phyloP scores from a whole-genome alignment of 2,113 vertebrate species.

The Chaetura pelagica region DNA sequence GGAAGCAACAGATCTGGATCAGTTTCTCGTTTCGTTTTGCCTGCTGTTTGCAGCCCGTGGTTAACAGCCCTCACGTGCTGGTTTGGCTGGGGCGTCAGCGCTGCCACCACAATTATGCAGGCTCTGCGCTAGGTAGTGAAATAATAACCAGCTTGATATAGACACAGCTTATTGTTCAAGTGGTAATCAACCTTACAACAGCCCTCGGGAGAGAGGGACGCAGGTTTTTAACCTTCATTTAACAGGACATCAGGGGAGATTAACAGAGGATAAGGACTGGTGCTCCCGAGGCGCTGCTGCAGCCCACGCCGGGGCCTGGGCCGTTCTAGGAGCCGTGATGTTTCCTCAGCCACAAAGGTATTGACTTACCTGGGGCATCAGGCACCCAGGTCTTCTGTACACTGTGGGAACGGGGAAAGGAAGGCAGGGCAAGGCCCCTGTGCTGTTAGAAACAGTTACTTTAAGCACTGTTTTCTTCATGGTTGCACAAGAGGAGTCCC shows the following conservation, averaged over 20 bases:
- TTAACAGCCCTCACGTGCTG: rapidly evolving
- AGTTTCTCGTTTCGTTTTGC: too few relatives aligned
- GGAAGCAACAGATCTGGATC: background rate
- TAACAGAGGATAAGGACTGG: background rate
- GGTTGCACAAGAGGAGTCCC: background rate
- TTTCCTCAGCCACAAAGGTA: background rate
- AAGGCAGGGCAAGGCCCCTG: background rate
- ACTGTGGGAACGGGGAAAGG: rapidly evolving
- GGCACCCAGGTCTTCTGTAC: rapidly evolving
- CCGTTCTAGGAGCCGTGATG: rapidly evolving
- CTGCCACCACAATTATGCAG: background rate
- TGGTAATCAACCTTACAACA: background rate
- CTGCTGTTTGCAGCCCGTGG: rapidly evolving
- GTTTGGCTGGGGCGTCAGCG: background rate
- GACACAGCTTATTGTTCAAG: background rate
- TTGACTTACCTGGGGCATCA: rapidly evolving
- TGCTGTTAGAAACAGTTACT: background rate
- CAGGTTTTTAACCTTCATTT: background rate
- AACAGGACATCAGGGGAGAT: background rate
- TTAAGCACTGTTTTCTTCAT: background rate
- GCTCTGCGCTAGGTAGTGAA: background rate
- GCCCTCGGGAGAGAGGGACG: background rate
- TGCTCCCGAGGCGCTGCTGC: rapidly evolving
- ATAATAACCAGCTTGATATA: background rate
- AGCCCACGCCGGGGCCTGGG: rapidly evolving